Conservation (phyloP, 2,797 vertebrate species). For the Potorous gilbertii region DNA sequence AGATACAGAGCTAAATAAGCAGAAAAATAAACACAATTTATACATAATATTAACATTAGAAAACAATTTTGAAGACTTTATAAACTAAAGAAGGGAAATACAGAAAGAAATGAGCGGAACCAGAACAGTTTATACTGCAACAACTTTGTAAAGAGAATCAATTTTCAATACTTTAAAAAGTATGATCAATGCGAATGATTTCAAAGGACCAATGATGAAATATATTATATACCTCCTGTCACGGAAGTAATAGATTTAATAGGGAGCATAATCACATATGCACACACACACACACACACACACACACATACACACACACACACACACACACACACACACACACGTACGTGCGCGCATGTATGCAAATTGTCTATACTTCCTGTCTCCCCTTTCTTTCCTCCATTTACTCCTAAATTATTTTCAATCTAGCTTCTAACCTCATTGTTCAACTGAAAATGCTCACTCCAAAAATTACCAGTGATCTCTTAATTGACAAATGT, state of each 20-base stretch:
- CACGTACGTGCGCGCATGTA: too few species aligned
- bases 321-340: too few species aligned
- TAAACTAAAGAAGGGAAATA: not conserved
- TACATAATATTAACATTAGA: not conserved
- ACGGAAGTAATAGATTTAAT: not conserved
- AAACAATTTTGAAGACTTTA: not conserved
- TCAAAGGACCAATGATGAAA: not conserved
- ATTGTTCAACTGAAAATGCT: not conserved
- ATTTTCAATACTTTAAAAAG: not conserved
- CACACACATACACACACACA: not conserved
- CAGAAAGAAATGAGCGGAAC: not conserved
- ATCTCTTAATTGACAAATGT: not conserved
- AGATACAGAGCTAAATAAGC: not conserved
- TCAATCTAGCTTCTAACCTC: not conserved
- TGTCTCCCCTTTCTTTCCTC: not conserved
- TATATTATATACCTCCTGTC: not conserved
- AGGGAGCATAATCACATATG: not conserved
- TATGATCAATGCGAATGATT: not conserved
- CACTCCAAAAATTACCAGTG: too few species aligned
- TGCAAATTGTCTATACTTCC: not conserved
- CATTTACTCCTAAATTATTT: not conserved
- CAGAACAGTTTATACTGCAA: not conserved
- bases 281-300: too few species aligned
- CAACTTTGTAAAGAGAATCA: not conserved
- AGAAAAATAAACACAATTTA: not conserved